phyloP scores from a whole-genome alignment of 2,113 vertebrate genomes.

The Menura novaehollandiae region DNA sequence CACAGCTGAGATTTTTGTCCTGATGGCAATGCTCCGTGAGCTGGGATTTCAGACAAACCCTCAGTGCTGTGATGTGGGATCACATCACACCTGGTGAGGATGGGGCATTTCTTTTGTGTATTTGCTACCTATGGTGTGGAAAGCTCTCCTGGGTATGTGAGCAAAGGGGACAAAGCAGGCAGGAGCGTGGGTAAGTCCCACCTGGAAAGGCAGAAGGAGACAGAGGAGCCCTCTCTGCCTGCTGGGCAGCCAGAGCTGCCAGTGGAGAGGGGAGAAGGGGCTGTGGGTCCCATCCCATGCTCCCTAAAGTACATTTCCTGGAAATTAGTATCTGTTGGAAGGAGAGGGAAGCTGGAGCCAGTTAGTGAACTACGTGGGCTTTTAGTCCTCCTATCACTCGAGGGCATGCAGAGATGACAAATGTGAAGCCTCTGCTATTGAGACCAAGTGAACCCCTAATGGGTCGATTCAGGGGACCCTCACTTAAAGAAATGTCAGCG shows the following conservation, averaged over 20 bases:
- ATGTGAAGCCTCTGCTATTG: background rate
- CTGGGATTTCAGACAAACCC: background rate
- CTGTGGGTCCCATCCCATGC: background rate
- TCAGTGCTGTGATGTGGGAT: accelerated
- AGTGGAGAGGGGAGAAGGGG: background rate
- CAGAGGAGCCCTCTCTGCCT: background rate
- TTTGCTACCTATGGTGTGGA: background rate
- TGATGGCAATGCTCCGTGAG: accelerated
- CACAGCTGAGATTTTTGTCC: background rate
- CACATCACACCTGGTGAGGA: background rate
- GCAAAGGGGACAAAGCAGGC: background rate
- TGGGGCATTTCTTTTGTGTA: background rate
- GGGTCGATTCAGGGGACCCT: background rate
- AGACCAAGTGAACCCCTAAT: background rate
- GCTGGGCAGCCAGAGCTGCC: accelerated
- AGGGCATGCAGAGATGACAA: background rate
- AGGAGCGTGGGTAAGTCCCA: background rate
- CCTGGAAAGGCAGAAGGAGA: background rate
- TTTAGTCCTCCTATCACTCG: background rate
- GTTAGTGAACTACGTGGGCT: background rate
- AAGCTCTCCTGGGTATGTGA: background rate
- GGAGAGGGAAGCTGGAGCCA: background rate
- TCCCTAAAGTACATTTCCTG: background rate
- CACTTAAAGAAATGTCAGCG: background rate
- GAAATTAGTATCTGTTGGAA: background rate